Percentiles rank a stretch among this genome's conserved stretches.
Conservation (phyloP, 2,113 vertebrate species). For the Sander vitreus region DNA sequence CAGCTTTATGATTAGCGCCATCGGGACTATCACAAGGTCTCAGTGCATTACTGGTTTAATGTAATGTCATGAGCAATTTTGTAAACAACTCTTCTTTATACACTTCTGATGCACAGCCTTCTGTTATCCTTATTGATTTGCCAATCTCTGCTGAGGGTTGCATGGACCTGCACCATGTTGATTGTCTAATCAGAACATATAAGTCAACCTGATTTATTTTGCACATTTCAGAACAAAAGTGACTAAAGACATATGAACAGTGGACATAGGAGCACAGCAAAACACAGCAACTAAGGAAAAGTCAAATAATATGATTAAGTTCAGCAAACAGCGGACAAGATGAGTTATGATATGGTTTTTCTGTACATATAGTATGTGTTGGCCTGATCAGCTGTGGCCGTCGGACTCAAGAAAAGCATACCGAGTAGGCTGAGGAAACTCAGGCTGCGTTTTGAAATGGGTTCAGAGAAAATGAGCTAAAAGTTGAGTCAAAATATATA, state of each 20-base stretch:
- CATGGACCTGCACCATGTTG: neutral
- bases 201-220: no score
- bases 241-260: neutral
- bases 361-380: neutral
- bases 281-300: neutral
- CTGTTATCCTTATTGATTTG: neutral
- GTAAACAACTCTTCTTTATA: neutral
- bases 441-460: neutral
- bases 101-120: neutral
- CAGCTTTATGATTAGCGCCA: neutral
- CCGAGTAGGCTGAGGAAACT: neutral
- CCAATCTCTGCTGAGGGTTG: neutral
- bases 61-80: neutral
- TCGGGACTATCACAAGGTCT: neutral
- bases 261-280: neutral
- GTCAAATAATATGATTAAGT: neutral
- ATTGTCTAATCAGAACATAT: neutral
- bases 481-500: no score
- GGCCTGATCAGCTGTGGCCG: neutral
- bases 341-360: neutral
- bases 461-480: no score
- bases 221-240: neutral
- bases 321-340: neutral
- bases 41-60: neutral
- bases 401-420: neutral